phyloP scores from a whole-genome alignment of 2,113 vertebrate genomes.

The Tylochromis polylepis region DNA sequence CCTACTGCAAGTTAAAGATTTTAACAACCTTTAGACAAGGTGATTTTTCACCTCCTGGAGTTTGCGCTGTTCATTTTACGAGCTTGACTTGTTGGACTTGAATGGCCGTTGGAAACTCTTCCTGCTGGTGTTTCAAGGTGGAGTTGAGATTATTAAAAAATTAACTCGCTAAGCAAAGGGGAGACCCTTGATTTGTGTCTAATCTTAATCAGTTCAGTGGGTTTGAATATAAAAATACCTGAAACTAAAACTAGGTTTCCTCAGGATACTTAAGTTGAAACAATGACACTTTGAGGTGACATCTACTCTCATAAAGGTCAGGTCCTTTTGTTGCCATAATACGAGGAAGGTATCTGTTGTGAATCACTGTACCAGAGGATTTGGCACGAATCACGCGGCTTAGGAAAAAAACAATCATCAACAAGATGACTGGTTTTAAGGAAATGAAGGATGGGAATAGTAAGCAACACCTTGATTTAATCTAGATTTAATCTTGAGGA shows the following conservation, averaged over 20 bases:
- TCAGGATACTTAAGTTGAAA: background rate
- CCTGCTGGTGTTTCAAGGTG: background rate
- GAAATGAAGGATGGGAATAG: background rate
- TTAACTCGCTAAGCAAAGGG: background rate
- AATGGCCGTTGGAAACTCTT: background rate
- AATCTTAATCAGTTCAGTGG: background rate
- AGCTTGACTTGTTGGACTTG: background rate
- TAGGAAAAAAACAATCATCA: background rate
- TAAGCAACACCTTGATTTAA: background rate
- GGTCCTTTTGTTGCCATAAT: constrained; percentile 16
- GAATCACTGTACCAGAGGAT: background rate
- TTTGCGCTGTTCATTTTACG: accelerated
- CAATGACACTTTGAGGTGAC: background rate
- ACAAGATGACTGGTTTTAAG: background rate
- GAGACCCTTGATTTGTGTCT: background rate
- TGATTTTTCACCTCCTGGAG: background rate
- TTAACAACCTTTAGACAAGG: background rate
- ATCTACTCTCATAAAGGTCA: background rate
- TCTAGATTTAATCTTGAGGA: background rate
- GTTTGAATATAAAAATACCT: background rate
- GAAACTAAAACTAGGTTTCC: background rate
- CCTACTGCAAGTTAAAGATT: background rate
- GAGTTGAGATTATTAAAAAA: background rate
- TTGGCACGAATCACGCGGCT: background rate
- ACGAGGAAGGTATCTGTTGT: background rate